phyloP scores from a whole-genome alignment of 2,113 vertebrate species.

The Sceloporus undulatus region DNA sequence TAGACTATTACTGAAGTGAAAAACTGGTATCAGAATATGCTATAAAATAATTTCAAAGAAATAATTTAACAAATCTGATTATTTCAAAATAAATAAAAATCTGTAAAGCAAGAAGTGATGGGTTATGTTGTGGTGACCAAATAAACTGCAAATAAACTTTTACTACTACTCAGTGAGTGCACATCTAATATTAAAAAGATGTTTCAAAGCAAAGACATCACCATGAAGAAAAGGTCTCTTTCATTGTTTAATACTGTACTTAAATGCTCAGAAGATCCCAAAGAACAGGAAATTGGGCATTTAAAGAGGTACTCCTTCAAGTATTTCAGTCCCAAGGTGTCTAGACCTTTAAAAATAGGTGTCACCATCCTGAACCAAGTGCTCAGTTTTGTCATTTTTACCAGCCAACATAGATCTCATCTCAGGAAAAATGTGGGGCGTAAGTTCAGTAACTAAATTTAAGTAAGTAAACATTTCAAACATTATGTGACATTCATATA shows the following conservation, averaged over 20 bases:
- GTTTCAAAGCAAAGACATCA: no score
- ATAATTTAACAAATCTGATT: neutral
- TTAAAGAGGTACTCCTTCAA: neutral
- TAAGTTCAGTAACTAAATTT: no score
- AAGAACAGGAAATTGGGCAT: neutral
- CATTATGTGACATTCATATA: neutral
- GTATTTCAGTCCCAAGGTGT: neutral
- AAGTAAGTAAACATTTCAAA: neutral
- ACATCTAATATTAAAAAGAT: no score
- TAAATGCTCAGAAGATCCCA: no score
- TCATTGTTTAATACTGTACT: no score
- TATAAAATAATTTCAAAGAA: neutral
- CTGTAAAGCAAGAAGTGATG: neutral
- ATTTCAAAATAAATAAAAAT: neutral
- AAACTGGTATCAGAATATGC: neutral
- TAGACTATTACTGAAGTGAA: neutral
- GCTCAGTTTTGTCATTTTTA: neutral
- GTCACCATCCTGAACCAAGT: neutral
- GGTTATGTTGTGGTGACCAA: neutral
- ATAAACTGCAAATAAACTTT: neutral
- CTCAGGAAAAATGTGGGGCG: no score
- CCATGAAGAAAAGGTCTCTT: no score
- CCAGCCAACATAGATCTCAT: no score
- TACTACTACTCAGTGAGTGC: neutral
- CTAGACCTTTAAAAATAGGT: neutral